Base-by-base conservation (phyloP, 2,888 invertebrate genomes). In the Eucriotettix oculatus region DNA sequence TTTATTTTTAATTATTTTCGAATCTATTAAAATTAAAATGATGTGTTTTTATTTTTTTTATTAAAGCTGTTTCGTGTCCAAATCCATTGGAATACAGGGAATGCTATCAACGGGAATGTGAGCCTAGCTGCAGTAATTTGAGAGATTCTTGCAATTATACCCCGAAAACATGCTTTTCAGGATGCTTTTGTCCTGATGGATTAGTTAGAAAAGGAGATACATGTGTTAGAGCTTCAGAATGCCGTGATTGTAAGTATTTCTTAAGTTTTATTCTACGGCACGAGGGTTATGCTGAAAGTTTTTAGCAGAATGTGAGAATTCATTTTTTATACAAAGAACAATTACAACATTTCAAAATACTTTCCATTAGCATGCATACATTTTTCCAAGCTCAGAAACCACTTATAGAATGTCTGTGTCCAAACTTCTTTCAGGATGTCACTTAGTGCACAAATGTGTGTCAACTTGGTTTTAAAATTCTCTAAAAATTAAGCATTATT, bases 181-280 rank as follows among this genome's bases (percentile, higher is more conserved):
- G 91, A 59, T 91, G 91, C 72, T 90, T 87, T 74, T 91, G 91
- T 66, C 89, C 90, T 0, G 82, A 85, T 54, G 90, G 90, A 52
- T 69, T 75, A 29, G 81, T 87, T 1, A 76, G 86, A 16, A 66
- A 68, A 60, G 86, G 81, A 10, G 80, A 84, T 60, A 74, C 75
- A 12, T 91, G 91, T 68, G 78, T 90, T 10, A 76, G 79, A 60
- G 83, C 88, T 0, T 75, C 80, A 0, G 83, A 84, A 61, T 91
- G 91, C 68, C 78, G 83, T 59, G 88, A 91, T 70, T 90, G 90
- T 77, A 72, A 81, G 75, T 82, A 75, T 63, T 42, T 0, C 41
- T 29, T 14, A 5, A 14, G 29, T 29, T 54, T 12, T 2, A 11
- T 14, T 10, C 16, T 16, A 11, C 5, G 54, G n/a, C 10, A 16